Conservation (phyloP, 2,113 vertebrate genomes). For the Pterocles burchelli region DNA sequence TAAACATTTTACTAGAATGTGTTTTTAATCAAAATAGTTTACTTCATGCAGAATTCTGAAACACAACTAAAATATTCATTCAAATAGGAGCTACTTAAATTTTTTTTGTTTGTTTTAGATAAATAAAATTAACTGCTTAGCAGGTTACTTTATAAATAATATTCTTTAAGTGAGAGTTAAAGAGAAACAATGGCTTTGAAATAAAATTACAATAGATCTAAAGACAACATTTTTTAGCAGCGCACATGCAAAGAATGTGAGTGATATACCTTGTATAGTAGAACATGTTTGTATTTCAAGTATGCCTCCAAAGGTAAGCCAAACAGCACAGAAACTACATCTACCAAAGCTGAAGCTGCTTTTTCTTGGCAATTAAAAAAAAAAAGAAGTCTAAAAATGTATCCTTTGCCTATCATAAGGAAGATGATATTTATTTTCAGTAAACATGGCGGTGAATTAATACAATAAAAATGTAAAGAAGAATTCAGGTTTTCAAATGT, state of each 20-base stretch:
- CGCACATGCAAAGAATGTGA: background rate
- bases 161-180: background rate
- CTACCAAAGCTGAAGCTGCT: background rate
- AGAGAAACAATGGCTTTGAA: background rate
- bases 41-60: background rate
- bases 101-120: background rate
- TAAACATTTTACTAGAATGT: slow-evolving; percentile 10
- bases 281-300: background rate
- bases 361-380: background rate
- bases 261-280: background rate
- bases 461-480: background rate
- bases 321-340: background rate
- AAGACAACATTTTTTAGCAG: background rate
- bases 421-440: background rate
- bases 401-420: background rate
- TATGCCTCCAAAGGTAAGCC: background rate
- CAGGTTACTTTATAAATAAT: background rate
- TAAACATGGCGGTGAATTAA: background rate
- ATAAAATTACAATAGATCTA: background rate
- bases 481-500: background rate
- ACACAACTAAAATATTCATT: too few species aligned
- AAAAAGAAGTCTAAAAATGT: background rate
- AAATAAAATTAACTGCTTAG: background rate
- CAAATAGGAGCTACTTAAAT: background rate
- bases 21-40: background rate